Conservation (phyloP, 2,113 vertebrate species). For the Todiramphus chloris region DNA sequence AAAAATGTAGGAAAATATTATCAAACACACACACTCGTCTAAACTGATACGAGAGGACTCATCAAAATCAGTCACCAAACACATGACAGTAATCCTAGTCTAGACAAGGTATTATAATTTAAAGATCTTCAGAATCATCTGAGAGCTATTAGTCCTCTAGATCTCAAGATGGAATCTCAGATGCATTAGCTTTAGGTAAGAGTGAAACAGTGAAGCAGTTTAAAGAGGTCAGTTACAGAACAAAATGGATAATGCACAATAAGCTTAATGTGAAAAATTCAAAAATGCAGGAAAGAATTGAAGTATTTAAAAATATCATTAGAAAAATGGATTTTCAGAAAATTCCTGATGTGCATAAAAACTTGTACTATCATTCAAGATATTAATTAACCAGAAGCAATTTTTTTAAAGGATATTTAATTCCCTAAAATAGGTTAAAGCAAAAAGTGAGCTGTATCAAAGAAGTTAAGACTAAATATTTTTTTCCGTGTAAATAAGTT, state of each 20-base stretch:
- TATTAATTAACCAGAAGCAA: background rate
- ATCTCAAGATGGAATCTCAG: background rate
- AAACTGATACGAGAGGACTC: background rate
- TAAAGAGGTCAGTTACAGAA: background rate
- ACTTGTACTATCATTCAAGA: background rate
- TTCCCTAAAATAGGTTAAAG: background rate
- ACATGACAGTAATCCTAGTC: background rate
- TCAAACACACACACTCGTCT: background rate
- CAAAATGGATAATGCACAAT: background rate
- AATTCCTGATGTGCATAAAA: background rate
- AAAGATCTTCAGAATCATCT: slow-evolving; percentile 13
- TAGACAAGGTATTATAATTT: background rate
- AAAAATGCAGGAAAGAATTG: background rate
- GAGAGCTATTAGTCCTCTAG: background rate
- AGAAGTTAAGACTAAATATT: background rate
- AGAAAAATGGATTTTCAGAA: background rate
- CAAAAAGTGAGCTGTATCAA: background rate
- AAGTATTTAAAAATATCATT: background rate
- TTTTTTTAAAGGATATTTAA: background rate
- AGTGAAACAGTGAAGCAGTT: background rate
- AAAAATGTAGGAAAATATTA: background rate
- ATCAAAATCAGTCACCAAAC: background rate
- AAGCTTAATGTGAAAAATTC: background rate
- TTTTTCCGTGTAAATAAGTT: background rate
- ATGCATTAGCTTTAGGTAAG: background rate